Evolutionary conservation across 2,113 vertebrate species (phyloP).

Genomic region (Uropsilus gracilis): DNA sequence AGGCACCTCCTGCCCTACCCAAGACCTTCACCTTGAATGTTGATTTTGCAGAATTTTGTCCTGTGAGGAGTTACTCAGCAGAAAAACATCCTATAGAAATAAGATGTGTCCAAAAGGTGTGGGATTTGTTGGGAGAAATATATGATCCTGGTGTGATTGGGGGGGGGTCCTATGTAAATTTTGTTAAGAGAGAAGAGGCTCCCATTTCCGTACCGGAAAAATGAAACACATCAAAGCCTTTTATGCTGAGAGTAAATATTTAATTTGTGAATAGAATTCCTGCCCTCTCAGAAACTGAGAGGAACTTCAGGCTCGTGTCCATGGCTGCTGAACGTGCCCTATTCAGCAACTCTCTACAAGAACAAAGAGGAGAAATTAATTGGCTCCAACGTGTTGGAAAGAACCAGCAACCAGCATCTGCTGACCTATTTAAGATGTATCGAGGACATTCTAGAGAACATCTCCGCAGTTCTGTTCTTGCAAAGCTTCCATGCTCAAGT

Average conservation of each 20-base stretch:
- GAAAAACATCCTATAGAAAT: not conserved
- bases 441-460: slow-evolving; percentile 37
- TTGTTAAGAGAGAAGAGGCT: not conserved
- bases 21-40: not conserved
- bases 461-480: slow-evolving; percentile 45
- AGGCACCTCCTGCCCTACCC: not conserved
- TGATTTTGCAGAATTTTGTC: not conserved
- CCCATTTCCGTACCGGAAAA: not conserved
- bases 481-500: not conserved
- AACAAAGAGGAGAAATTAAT: slow-evolving; percentile 66
- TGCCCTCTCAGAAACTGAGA: slow-evolving; percentile 56
- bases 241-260: slow-evolving; percentile 69
- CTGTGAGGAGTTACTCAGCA: not conserved
- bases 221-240: slow-evolving; percentile 41
- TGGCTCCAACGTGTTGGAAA: slow-evolving; percentile 42
- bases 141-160: not conserved
- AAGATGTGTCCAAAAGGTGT: not conserved
- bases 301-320: slow-evolving; percentile 49
- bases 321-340: slow-evolving; percentile 53
- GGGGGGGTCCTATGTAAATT: not conserved
- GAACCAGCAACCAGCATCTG: slow-evolving; percentile 25
- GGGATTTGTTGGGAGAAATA: not conserved
- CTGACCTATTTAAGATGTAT: slow-evolving; percentile 69
- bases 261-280: slow-evolving; percentile 75
- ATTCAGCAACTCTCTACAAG: slow-evolving; percentile 68